Evolutionary conservation across 2,888 invertebrate genomes (phyloP).

Genomic region (Glyphotaelius pellucidus): DNA sequence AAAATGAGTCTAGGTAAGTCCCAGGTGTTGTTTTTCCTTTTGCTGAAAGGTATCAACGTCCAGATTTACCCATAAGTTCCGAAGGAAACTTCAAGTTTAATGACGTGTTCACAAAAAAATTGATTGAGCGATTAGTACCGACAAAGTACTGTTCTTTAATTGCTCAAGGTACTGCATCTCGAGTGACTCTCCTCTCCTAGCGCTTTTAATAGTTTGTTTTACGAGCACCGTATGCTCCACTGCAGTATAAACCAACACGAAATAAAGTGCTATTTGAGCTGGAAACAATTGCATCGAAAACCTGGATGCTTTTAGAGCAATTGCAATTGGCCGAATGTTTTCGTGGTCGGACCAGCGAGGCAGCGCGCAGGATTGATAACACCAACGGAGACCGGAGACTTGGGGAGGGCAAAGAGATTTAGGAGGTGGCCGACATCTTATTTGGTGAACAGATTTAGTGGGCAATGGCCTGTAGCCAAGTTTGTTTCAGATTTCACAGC

Average conservation of each 20-base stretch:
- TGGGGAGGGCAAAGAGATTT: background rate
- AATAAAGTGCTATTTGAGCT: background rate
- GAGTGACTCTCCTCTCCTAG: background rate
- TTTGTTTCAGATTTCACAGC: conserved; percentile 50
- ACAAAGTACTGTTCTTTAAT: background rate
- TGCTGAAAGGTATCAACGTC: too few relatives aligned
- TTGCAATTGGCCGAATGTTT: conserved; percentile 14
- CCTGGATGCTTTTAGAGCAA: background rate
- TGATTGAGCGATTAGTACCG: background rate
- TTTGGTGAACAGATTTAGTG: conserved; percentile 49
- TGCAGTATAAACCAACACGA: background rate
- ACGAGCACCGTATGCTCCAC: background rate
- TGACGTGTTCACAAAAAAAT: background rate
- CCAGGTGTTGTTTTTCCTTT: background rate
- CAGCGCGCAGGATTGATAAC: background rate
- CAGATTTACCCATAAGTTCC: too few relatives aligned
- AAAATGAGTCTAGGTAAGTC: background rate
- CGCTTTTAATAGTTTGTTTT: background rate
- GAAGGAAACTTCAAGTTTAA: too few relatives aligned
- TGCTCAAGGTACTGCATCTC: background rate
- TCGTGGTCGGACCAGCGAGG: background rate
- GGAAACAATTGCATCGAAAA: conserved; percentile 6
- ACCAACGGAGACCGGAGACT: background rate
- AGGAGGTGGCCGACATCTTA: conserved; percentile 42
- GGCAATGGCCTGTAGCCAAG: conserved; percentile 47